Percentiles rank a stretch among this genome's conserved stretches.
Conservation (phyloP, 1,140 invertebrate genomes). For the Aphelenchoides besseyi region DNA sequence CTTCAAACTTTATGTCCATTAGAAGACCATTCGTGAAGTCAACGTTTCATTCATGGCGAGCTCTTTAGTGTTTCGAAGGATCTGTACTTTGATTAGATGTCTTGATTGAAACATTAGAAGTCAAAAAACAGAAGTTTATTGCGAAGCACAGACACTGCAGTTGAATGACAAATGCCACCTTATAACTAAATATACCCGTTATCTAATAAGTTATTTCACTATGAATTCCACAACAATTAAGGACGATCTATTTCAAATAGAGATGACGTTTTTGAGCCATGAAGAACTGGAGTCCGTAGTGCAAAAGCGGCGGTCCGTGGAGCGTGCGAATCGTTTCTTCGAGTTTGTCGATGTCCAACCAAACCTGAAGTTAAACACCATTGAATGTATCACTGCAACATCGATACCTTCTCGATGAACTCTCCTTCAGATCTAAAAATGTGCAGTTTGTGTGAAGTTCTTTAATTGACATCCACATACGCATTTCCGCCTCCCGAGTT, state of each 20-base stretch:
- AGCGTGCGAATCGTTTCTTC: not conserved
- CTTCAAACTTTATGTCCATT: no score
- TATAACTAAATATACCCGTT: no score
- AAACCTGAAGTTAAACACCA: slow-evolving; percentile 13
- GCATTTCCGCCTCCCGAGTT: not conserved
- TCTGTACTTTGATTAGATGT: no score
- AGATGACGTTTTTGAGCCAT: not conserved
- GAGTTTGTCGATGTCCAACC: slow-evolving; percentile 8
- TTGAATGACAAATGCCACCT: not conserved
- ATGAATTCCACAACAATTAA: no score
- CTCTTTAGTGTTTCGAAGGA: no score
- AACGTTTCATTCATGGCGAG: no score
- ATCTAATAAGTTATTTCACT: no score
- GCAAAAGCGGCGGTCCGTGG: not conserved
- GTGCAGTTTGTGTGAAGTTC: no score
- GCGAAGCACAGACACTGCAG: not conserved
- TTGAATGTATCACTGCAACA: not conserved
- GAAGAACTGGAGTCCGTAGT: not conserved
- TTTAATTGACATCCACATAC: not conserved
- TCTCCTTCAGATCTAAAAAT: no score
- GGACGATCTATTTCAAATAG: not conserved
- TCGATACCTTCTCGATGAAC: slow-evolving; percentile 8
- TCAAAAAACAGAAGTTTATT: not conserved
- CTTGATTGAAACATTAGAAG: no score
- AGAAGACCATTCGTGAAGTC: no score